Conservation (phyloP, 2,797 vertebrate genomes). For the Acomys russatus region DNA sequence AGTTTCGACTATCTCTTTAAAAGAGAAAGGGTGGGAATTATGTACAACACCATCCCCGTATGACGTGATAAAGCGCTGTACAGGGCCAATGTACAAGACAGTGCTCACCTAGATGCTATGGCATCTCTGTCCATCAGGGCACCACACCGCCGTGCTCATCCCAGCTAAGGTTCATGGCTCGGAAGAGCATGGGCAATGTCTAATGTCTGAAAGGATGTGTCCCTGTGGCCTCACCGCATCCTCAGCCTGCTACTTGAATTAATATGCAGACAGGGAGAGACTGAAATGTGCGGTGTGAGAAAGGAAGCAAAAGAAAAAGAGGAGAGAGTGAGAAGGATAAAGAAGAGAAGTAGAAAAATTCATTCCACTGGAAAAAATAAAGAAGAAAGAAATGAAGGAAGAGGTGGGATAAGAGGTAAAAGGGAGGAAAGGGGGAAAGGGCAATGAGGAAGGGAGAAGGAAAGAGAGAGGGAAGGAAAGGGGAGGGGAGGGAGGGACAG, state of each 20-base stretch:
- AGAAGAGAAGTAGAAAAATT: background rate
- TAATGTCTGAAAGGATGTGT: background rate
- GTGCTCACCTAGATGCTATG: background rate
- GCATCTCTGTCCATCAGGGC: background rate
- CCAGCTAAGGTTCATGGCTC: background rate
- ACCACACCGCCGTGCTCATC: background rate
- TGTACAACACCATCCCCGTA: background rate
- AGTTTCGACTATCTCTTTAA: background rate
- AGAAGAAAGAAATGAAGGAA: background rate
- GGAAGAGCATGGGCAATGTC: background rate
- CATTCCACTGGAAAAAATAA: background rate
- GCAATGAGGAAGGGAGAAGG: background rate
- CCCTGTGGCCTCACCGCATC: background rate
- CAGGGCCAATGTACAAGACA: background rate
- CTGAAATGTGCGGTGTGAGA: background rate
- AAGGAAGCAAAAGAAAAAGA: background rate
- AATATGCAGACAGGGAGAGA: background rate
- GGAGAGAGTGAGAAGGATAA: too few species aligned
- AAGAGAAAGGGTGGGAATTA: background rate
- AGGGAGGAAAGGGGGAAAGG: too few species aligned
- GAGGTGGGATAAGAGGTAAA: rapidly evolving
- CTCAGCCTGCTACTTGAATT: background rate
- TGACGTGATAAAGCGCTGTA: background rate
- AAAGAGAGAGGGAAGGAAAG: background rate
- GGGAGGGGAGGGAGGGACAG: background rate